Percentiles rank a stretch among this genome's conserved stretches.
These are phyloP conservation scores for Equus przewalskii DNA, from an alignment of 2,113 vertebrate genomes.

Conservation along the genomic window DNA sequence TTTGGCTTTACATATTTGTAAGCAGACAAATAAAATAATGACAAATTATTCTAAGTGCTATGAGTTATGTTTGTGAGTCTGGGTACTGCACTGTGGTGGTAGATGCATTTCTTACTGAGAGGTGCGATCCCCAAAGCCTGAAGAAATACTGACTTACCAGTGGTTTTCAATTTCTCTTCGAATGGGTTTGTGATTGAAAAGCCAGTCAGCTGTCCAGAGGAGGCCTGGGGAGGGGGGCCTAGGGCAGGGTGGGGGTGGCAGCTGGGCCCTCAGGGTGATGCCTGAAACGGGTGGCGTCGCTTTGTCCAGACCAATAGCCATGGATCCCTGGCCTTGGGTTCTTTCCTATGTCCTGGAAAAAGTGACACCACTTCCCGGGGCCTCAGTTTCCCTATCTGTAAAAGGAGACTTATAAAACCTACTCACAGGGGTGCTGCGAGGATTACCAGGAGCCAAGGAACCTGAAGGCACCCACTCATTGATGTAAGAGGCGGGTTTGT, in stretches of 20 bases:
- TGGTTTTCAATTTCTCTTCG: background rate
- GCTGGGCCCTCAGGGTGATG: background rate
- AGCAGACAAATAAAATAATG: background rate
- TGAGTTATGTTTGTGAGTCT: background rate
- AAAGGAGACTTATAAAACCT: background rate
- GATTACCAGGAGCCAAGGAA: background rate
- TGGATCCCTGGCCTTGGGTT: background rate
- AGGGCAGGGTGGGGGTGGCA: fast-evolving
- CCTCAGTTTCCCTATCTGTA: background rate
- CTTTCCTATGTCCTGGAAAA: background rate
- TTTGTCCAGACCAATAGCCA: background rate
- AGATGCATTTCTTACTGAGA: background rate
- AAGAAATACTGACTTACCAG: background rate
- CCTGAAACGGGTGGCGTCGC: background rate
- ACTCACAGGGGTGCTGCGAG: background rate
- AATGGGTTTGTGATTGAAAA: background rate
- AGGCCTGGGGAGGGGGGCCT: no score
- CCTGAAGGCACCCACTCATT: background rate
- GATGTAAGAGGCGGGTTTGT: background rate
- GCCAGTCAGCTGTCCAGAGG: background rate
- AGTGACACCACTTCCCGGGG: background rate
- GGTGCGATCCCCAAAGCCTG: background rate
- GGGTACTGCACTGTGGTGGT: background rate
- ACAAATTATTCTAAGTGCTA: background rate
- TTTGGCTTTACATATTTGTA: constrained; percentile 27